phyloP scores from a whole-genome alignment of 2,113 vertebrate genomes.

The Ceyx cyanopectus region DNA sequence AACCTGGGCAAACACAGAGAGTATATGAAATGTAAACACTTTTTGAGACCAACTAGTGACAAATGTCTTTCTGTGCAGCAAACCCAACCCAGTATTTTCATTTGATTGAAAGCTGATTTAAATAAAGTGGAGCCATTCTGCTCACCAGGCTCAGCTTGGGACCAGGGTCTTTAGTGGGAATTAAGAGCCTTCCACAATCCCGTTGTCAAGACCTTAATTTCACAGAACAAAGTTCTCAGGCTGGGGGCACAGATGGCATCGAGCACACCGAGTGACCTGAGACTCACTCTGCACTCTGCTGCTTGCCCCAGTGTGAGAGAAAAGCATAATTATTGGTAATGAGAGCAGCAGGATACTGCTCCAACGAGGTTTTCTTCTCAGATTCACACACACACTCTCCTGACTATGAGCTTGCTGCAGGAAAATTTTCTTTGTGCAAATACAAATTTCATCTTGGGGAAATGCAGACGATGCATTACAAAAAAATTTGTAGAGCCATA shows the following conservation, averaged over 20 bases:
- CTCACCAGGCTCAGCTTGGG: background rate
- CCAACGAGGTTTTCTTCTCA: background rate
- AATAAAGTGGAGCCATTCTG: background rate
- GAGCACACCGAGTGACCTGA: background rate
- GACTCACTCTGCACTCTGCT: constrained; percentile 15
- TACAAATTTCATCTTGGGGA: background rate
- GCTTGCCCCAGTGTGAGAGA: constrained; percentile 21
- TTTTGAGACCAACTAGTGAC: background rate
- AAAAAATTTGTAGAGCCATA: background rate
- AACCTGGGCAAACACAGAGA: background rate
- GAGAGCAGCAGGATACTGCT: background rate
- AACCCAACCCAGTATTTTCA: background rate
- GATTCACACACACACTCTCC: background rate
- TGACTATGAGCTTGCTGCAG: background rate
- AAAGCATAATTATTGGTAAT: background rate
- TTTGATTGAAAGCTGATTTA: background rate
- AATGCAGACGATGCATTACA: background rate
- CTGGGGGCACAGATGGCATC: background rate
- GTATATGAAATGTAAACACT: background rate
- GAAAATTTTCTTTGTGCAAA: background rate
- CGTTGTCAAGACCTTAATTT: background rate
- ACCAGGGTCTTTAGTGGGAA: background rate
- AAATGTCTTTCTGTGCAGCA: background rate
- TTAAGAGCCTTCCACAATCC: background rate
- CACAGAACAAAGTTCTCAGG: background rate